A percentile compares a stretch with the other conserved stretches of the same genome.
Evolutionary conservation across 2,888 invertebrate genomes (phyloP).

Genomic region (Callyntrura guangdongensis): DNA sequence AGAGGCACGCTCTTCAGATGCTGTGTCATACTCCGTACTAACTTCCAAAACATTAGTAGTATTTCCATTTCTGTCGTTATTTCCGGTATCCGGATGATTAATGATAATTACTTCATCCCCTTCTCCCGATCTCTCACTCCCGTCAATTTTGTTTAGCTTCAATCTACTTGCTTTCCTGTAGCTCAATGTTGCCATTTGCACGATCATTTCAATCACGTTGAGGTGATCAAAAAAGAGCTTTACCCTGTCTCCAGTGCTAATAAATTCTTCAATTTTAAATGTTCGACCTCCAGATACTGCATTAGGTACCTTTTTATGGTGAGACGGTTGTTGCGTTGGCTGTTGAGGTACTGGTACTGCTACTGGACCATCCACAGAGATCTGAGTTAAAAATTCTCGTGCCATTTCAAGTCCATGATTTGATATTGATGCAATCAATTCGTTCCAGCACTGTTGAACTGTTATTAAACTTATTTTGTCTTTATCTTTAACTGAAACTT

Average conservation of each 20-base stretch:
- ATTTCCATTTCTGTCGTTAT: slow-evolving; percentile 77
- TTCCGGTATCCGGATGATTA: slow-evolving; percentile 37
- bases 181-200: slow-evolving; percentile 83
- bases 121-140: slow-evolving; percentile 63
- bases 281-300: slow-evolving; percentile 2
- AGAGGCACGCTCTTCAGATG: slow-evolving; percentile 59
- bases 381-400: slow-evolving; percentile 79
- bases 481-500: slow-evolving; percentile 73
- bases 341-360: not conserved
- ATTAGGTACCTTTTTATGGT: slow-evolving; percentile 66
- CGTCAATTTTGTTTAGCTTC: slow-evolving; percentile 80
- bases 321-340: slow-evolving; percentile 23
- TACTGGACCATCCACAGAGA: slow-evolving; percentile 58
- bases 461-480: slow-evolving; percentile 82
- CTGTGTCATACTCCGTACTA: slow-evolving; percentile 59
- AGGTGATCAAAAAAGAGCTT: slow-evolving; percentile 82
- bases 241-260: slow-evolving; percentile 81
- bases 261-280: slow-evolving; percentile 80
- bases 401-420: slow-evolving; percentile 81
- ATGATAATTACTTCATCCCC: slow-evolving; percentile 74
- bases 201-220: slow-evolving; percentile 82
- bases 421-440: slow-evolving; percentile 81
- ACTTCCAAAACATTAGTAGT: slow-evolving; percentile 29
- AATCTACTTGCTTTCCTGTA: slow-evolving; percentile 84
- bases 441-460: slow-evolving; percentile 84